Base-by-base conservation (phyloP, 35 echinoderm and acorn worm genomes). In the Diadema setosum region DNA sequence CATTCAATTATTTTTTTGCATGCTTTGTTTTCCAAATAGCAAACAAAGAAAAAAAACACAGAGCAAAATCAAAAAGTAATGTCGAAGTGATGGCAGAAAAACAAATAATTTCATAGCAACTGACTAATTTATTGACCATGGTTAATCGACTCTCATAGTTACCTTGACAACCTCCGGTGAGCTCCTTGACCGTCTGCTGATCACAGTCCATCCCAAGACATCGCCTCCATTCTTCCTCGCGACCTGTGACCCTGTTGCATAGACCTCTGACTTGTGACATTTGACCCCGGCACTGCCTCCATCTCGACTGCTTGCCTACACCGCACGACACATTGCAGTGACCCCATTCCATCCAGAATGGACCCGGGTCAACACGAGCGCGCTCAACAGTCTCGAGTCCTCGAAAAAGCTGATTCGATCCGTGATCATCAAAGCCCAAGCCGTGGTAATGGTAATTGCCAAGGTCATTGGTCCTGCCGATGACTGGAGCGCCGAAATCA, bases 131-230 rank as follows among this genome's bases (percentile, higher is more conserved):
- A 46, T 23, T 45, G 11, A n/a, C 29, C 4, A 43, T 45, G 12
- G 0, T 23, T 0, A 80, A 0, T 45, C 5, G n/a, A 0, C 8
- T 14, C 11, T 45, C 27, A 81, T 17, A 8, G 64, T n/a, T 52
- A 83, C 43, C 43, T 48, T 48, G 20, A 27, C 43, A 83, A 0
- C 27, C 23, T 48, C 40, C 45, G 25, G 27, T 35, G 1, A 83
- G 81, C 23, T 57, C 44, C 9, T 24, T 9, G 3, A 57, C 24
- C 29, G 43, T 83, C 43, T 83, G 48, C n/a, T 32, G 27, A 41
- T 83, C 81, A 31, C 43, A 83, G 1, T 83, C 81, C 81, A 83
- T 83, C 14, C 81, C 81, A 4, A 83, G 43, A 83, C 81, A 83
- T 83, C 81, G 8, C 16, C 44, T 29, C 43, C 81, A 83, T 16